Evolutionary conservation across 2,888 invertebrate species (phyloP).

Genomic region (Ophion obscuratus): DNA sequence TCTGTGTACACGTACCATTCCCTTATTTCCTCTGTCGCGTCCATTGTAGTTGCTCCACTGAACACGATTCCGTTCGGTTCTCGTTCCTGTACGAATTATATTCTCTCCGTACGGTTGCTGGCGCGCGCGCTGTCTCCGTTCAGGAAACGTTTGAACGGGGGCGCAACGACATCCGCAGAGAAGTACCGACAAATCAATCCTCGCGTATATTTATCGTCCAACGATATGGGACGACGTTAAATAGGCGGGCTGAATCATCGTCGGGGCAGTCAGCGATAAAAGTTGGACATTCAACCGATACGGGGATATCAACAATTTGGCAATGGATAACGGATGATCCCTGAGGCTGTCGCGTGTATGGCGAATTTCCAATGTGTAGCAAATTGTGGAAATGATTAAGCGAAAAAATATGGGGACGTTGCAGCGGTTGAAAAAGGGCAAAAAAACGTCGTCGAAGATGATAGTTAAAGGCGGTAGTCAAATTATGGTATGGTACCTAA

Average conservation of each 20-base stretch:
- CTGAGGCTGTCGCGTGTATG: too few relatives aligned
- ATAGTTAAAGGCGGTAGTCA: too few relatives aligned
- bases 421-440: too few relatives aligned
- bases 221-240: slow-evolving; percentile 48
- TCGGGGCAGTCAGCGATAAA: slow-evolving; percentile 21
- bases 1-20: slow-evolving; percentile 75
- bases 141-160: slow-evolving; percentile 81
- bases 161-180: slow-evolving; percentile 73
- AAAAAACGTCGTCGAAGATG: too few relatives aligned
- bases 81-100: slow-evolving; percentile 19
- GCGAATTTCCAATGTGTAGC: too few relatives aligned
- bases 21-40: slow-evolving; percentile 64
- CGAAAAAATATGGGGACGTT: too few relatives aligned
- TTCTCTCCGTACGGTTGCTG: slow-evolving; percentile 36
- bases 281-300: neutral
- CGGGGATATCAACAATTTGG: neutral
- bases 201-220: slow-evolving; percentile 45
- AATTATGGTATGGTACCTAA: too few relatives aligned
- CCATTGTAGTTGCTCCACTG: slow-evolving; percentile 68
- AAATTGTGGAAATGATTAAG: too few relatives aligned
- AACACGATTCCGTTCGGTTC: slow-evolving; percentile 53
- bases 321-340: slow-evolving; percentile 24
- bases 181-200: slow-evolving; percentile 72
- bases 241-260: slow-evolving; percentile 71
- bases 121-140: slow-evolving; percentile 74